Evolutionary conservation across 2,113 vertebrate species (phyloP).

Genomic region (Bombycilla garrulus): DNA sequence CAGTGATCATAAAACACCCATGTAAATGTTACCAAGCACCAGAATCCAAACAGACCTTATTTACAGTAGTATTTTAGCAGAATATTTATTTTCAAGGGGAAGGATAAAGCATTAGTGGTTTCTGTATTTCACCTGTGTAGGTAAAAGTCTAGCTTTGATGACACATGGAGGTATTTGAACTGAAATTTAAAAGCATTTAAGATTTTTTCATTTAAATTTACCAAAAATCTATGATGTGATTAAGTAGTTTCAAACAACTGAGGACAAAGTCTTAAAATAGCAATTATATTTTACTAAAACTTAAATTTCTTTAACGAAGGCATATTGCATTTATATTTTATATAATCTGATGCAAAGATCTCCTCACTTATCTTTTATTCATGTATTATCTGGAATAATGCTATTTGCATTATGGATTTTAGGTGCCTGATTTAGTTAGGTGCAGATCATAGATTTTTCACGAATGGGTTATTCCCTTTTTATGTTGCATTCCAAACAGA

Average conservation of each 20-base stretch:
- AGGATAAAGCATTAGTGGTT: neutral
- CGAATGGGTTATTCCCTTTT: neutral
- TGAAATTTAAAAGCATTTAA: neutral
- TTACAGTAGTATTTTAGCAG: neutral
- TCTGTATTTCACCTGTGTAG: neutral
- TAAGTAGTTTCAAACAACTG: neutral
- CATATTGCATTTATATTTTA: neutral
- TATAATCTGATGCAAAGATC: neutral
- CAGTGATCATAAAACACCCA: neutral
- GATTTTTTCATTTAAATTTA: neutral
- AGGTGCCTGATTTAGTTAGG: neutral
- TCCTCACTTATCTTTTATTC: neutral
- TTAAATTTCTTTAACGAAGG: neutral
- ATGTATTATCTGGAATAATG: neutral
- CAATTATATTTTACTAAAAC: neutral
- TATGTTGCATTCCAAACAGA: neutral
- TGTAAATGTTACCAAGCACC: neutral
- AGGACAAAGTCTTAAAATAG: neutral
- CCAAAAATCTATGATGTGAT: neutral
- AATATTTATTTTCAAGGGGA: neutral
- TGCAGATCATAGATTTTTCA: neutral
- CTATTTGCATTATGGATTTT: neutral
- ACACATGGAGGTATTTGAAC: neutral
- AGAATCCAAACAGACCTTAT: neutral
- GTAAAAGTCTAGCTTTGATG: neutral